phyloP scores from a whole-genome alignment of 2,113 vertebrate genomes.

The Oceanites oceanicus region DNA sequence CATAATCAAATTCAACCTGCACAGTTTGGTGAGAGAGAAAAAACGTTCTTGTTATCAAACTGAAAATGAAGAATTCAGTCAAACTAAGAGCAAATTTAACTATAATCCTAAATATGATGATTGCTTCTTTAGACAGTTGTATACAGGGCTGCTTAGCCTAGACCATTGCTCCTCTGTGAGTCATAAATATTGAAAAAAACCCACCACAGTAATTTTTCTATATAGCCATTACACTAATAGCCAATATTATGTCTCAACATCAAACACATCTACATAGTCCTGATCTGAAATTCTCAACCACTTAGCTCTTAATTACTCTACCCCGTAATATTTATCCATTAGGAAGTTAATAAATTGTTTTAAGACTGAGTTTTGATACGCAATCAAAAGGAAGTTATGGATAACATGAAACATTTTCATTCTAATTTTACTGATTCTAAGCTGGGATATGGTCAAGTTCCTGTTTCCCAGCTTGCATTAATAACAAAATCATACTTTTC shows the following conservation, averaged over 20 bases:
- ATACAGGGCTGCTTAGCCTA: not conserved
- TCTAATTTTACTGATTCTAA: not conserved
- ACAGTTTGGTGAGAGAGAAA: not conserved
- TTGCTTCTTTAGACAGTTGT: not conserved
- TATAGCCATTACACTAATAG: not conserved
- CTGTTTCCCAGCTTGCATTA: not conserved
- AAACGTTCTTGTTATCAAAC: not conserved
- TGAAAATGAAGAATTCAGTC: not conserved
- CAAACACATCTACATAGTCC: not conserved
- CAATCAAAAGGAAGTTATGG: not conserved
- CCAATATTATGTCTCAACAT: not conserved
- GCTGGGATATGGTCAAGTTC: not conserved
- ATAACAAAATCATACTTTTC: not conserved
- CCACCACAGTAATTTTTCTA: fast-evolving
- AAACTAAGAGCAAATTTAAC: not conserved
- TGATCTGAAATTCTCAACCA: not conserved
- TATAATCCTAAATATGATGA: not conserved
- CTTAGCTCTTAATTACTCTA: not conserved
- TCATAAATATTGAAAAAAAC: not conserved
- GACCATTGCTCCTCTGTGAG: not conserved
- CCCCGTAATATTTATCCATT: not conserved
- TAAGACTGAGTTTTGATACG: not conserved
- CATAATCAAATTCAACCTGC: not conserved
- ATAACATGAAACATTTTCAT: not conserved
- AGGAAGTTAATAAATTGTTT: not conserved